phyloP scores from a whole-genome alignment of 2,797 vertebrate species.

The Sebastes alutus region DNA sequence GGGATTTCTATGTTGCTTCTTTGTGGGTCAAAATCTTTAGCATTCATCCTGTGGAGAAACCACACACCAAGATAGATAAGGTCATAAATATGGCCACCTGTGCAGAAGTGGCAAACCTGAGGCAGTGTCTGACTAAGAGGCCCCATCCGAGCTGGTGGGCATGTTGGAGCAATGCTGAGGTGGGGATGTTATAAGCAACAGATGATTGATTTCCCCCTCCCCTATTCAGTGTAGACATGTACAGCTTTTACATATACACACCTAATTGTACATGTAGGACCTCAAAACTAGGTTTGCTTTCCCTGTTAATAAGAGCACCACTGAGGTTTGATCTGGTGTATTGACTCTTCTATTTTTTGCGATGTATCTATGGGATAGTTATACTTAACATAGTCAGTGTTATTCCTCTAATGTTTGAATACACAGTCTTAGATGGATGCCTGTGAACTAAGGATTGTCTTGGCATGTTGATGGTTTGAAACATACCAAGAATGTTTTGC shows the following conservation, averaged over 20 bases:
- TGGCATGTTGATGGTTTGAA: background rate
- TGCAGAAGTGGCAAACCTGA: background rate
- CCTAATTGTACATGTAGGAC: background rate
- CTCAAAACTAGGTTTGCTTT: background rate
- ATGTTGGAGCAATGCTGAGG: slow-evolving; percentile 5
- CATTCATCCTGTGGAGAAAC: background rate
- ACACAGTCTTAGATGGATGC: background rate
- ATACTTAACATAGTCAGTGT: background rate
- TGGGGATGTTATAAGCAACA: background rate
- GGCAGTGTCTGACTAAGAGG: background rate
- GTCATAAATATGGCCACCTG: background rate
- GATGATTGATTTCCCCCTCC: background rate
- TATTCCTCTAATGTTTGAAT: background rate
- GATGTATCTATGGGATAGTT: background rate
- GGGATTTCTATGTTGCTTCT: background rate
- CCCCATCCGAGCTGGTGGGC: background rate
- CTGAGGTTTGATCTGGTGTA: background rate
- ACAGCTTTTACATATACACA: background rate
- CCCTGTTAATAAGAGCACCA: background rate
- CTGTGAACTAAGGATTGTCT: background rate
- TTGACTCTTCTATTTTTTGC: background rate
- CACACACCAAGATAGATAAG: background rate
- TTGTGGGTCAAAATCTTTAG: background rate
- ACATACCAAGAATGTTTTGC: background rate
- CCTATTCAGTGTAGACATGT: background rate